These are phyloP conservation scores for Drosophila parthenogenetica DNA, from an alignment of 2,888 invertebrate species.

Conservation along the genomic window DNA sequence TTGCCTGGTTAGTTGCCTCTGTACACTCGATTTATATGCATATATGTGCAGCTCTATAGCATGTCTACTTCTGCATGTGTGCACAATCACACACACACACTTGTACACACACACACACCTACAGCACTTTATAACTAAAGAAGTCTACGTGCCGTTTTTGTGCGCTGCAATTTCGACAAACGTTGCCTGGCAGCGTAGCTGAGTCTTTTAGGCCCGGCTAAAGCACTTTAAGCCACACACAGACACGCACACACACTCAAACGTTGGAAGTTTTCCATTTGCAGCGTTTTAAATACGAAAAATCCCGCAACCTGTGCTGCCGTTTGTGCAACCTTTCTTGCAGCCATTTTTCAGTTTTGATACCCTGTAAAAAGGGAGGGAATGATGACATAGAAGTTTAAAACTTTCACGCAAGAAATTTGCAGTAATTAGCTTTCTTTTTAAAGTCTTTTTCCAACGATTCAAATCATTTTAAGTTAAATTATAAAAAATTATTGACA, in stretches of 20 bases:
- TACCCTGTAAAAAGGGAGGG: slow-evolving; percentile 11
- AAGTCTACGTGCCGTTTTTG: slow-evolving; percentile 69
- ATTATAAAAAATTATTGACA: neutral
- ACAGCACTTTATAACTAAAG: slow-evolving; percentile 37
- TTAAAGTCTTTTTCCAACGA: too few relatives aligned
- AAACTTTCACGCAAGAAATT: too few relatives aligned
- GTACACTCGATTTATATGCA: slow-evolving; percentile 61
- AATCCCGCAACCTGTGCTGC: slow-evolving; percentile 40
- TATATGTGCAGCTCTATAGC: slow-evolving; percentile 61
- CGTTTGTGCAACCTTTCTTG: slow-evolving; percentile 48
- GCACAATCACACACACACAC: slow-evolving; percentile 34
- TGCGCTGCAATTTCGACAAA: slow-evolving; percentile 62
- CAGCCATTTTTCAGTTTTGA: slow-evolving; percentile 49
- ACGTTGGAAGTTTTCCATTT: slow-evolving; percentile 10
- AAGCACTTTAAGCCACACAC: slow-evolving; percentile 59
- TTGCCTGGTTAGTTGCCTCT: slow-evolving; percentile 35
- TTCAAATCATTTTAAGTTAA: too few relatives aligned
- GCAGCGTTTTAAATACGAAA: slow-evolving; percentile 64
- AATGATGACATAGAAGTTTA: too few relatives aligned
- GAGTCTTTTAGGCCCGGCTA: slow-evolving; percentile 55
- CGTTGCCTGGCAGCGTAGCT: slow-evolving; percentile 44
- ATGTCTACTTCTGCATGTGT: slow-evolving; percentile 55
- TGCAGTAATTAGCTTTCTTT: too few relatives aligned
- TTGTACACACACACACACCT: neutral
- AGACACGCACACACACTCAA: slow-evolving; percentile 15